Conservation (phyloP, 2,113 vertebrate genomes). For the Lucifuga dentata region DNA sequence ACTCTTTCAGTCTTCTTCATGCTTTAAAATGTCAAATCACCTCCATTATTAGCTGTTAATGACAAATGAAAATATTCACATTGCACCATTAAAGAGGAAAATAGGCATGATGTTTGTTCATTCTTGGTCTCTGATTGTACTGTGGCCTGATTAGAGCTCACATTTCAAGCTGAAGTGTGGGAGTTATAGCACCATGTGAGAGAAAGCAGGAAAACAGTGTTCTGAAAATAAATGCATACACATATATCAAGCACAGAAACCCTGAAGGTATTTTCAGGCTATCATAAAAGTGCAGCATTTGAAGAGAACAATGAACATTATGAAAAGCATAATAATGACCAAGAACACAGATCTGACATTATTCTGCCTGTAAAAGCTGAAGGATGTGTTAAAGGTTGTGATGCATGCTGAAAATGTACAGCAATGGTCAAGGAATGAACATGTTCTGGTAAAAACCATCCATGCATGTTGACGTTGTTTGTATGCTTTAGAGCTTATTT, state of each 20-base stretch:
- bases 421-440: conserved; percentile 12
- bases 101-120: conserved; percentile 6
- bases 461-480: too few species aligned
- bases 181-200: too few species aligned
- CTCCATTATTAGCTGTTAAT: conserved; percentile 24
- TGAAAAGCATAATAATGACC: background rate
- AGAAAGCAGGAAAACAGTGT: background rate
- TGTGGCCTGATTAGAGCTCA: conserved; percentile 2
- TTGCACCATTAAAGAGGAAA: conserved; percentile 21
- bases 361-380: background rate
- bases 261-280: background rate
- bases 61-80: conserved; percentile 25
- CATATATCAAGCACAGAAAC: background rate
- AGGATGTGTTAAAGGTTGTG: background rate
- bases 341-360: background rate
- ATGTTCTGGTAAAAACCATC: too few species aligned
- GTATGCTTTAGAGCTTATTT: conserved; percentile 9
- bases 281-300: conserved; percentile 4
- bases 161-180: conserved; percentile 43
- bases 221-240: conserved; percentile 11
- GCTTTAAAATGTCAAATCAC: conserved; percentile 32
- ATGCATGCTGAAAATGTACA: too few species aligned
- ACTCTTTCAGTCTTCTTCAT: conserved; percentile 44
- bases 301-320: background rate
- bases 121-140: background rate